Conservation (phyloP, 2,113 vertebrate genomes). For the Odontesthes bonariensis region DNA sequence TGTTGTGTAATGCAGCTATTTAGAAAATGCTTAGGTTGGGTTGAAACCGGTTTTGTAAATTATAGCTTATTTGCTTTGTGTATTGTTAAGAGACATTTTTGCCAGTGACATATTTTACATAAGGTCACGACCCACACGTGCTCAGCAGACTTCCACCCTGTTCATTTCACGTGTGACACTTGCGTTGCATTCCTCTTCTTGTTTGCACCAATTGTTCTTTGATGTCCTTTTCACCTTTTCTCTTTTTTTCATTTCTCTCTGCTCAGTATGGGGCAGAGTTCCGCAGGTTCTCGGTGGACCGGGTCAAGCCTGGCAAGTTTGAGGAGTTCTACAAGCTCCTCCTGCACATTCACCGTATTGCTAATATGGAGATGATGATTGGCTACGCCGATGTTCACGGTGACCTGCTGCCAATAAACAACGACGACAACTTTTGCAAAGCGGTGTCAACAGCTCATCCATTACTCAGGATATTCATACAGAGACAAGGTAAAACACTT, state of each 20-base stretch:
- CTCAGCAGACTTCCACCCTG: slow-evolving; percentile 23
- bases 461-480: slow-evolving; percentile 95
- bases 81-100: not conserved
- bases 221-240: slow-evolving; percentile 3
- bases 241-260: slow-evolving; percentile 22
- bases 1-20: slow-evolving; percentile 19
- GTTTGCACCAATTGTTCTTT: slow-evolving; percentile 28
- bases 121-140: slow-evolving; percentile 17
- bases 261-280: slow-evolving; percentile 96
- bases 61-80: not conserved
- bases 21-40: not conserved
- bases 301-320: slow-evolving; percentile 94
- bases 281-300: slow-evolving; percentile 94
- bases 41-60: slow-evolving; percentile 6
- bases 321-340: slow-evolving; percentile 98
- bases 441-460: slow-evolving; percentile 95
- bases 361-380: slow-evolving; percentile 94
- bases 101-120: not conserved
- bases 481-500: slow-evolving; percentile 97
- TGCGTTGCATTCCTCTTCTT: slow-evolving; percentile 49
- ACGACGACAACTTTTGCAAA: slow-evolving; percentile 98
- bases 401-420: slow-evolving; percentile 98
- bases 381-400: slow-evolving; percentile 97
- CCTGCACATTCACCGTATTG: slow-evolving; percentile 92
- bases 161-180: slow-evolving; percentile 27